Conservation (phyloP, 1,140 invertebrate genomes). For the Neodiprion fabricii region DNA sequence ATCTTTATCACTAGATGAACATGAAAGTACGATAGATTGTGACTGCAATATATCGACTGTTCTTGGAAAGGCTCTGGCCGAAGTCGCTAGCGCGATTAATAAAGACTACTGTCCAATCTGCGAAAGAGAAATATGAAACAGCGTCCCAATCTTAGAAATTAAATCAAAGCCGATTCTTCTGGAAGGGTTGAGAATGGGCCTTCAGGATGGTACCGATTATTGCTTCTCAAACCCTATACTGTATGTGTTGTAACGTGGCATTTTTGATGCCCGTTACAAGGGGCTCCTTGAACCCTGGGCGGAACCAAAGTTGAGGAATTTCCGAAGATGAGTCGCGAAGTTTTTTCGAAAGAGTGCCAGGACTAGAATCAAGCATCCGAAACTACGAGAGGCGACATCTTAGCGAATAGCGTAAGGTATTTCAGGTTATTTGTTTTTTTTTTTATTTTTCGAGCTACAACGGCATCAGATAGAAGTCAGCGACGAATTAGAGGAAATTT, state of each 20-base stretch:
- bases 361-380: too few relatives aligned
- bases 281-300: too few relatives aligned
- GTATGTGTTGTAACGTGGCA: neutral
- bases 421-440: too few relatives aligned
- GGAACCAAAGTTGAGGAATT: too few relatives aligned
- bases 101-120: neutral
- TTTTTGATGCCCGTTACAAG: too few relatives aligned
- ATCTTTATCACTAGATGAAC: neutral
- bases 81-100: neutral
- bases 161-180: neutral
- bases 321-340: too few relatives aligned
- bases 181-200: neutral
- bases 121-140: neutral
- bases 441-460: too few relatives aligned
- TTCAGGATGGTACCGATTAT: neutral
- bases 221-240: neutral
- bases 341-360: too few relatives aligned
- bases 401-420: too few relatives aligned
- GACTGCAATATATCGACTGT: neutral
- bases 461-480: too few relatives aligned
- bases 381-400: too few relatives aligned
- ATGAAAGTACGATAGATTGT: neutral
- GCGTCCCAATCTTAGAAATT: neutral
- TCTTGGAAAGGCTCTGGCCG: neutral
- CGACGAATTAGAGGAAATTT: too few relatives aligned